These are phyloP conservation scores for Neria commutata DNA, from an alignment of 2,888 invertebrate genomes.

Conservation along the genomic window DNA sequence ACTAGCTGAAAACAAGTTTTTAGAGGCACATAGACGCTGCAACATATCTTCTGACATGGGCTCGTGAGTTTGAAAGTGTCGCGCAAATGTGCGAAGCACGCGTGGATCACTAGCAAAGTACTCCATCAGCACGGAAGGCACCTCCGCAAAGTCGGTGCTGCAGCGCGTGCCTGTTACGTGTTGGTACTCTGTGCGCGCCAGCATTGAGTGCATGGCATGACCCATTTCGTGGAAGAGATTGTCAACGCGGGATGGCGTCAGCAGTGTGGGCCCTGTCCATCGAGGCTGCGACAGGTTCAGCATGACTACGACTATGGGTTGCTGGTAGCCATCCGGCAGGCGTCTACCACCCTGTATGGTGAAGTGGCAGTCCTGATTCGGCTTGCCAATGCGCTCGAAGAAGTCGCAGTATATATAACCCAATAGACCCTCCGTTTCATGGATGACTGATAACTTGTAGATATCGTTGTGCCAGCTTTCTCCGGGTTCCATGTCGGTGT, in stretches of 20 bases:
- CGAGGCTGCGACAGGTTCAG: conserved; percentile 81
- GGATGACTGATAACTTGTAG: conserved; percentile 89
- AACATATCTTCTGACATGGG: conserved; percentile 81
- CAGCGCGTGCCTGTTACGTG: conserved; percentile 98
- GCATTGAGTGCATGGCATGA: conserved; percentile 98
- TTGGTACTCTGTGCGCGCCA: conserved; percentile 93
- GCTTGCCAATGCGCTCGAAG: conserved; percentile 88
- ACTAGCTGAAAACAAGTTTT: conserved; percentile 85
- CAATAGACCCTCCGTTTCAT: conserved; percentile 79
- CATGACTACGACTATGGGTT: conserved; percentile 92
- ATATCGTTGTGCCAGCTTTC: conserved; percentile 91
- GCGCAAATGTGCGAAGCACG: conserved; percentile 83
- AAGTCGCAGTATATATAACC: conserved; percentile 98
- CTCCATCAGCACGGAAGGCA: conserved; percentile 98
- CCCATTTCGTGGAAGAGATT: conserved; percentile 99
- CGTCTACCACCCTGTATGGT: conserved; percentile 93
- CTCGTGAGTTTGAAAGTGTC: conserved; percentile 88
- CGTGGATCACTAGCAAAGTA: conserved; percentile 91
- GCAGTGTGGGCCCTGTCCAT: conserved; percentile 76
- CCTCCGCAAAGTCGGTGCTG: conserved; percentile 97
- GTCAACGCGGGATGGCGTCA: conserved; percentile 86
- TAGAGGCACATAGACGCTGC: conserved; percentile 80
- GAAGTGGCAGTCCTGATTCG: conserved; percentile 98
- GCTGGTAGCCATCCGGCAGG: conserved; percentile 83
- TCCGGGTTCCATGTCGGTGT: conserved; percentile 74